Evolutionary conservation across 2,888 invertebrate genomes (phyloP).

Genomic region (Calameuta filiformis): DNA sequence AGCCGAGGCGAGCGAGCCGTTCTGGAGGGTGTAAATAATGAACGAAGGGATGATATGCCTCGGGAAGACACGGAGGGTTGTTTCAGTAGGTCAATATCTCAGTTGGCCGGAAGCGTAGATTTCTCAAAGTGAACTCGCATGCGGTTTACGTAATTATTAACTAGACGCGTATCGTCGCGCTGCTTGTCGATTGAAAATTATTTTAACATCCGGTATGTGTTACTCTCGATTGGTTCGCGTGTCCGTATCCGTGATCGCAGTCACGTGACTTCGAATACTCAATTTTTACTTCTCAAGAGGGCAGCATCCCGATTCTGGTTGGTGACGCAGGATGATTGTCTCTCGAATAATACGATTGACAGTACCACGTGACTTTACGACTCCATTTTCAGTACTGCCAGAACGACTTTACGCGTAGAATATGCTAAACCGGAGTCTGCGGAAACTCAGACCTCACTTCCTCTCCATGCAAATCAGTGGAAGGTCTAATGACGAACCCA

Average conservation of each 20-base stretch:
- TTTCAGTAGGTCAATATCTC: conserved; percentile 55
- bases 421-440: conserved; percentile 49
- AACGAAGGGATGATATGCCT: conserved; percentile 51
- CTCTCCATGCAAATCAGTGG: conserved; percentile 53
- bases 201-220: background rate
- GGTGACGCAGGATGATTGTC: background rate
- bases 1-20: conserved; percentile 17
- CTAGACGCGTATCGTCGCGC: background rate
- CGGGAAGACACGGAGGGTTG: conserved; percentile 37
- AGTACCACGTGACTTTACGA: conserved; percentile 44
- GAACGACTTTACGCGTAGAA: conserved; percentile 47
- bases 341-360: background rate
- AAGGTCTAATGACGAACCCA: conserved; percentile 56
- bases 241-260: background rate
- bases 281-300: background rate
- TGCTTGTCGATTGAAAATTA: background rate
- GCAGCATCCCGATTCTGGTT: background rate
- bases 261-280: background rate
- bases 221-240: background rate
- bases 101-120: conserved; percentile 15
- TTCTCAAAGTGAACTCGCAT: background rate
- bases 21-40: conserved; percentile 57
- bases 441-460: conserved; percentile 46
- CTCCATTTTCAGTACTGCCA: conserved; percentile 39
- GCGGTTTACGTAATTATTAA: background rate